Evolutionary conservation across 2,888 invertebrate species (phyloP), one percentile per base, ranked within the genome.

Genomic region (Euplagia quadripunctaria): DNA sequence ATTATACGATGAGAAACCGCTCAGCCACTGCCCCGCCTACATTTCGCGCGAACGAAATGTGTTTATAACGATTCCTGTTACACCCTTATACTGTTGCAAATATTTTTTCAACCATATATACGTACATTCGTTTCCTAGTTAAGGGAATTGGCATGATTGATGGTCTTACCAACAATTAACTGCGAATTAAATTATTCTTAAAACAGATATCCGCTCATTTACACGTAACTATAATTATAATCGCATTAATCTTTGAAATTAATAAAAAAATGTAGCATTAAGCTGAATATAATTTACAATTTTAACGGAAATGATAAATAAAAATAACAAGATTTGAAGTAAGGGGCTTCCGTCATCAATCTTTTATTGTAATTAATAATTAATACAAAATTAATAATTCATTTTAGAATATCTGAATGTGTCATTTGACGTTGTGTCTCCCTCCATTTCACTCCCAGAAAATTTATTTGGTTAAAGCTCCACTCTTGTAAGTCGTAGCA

Each of bases 341-440:
- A 89, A 87, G 81, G 84, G 76, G 88, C 89, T 94, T 95, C 95
- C 95, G 94, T 94, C 89, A 94, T 94, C 89, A 92, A 95, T 94
- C 93, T 91, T 46, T 31, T 31, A 31, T 31, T 31, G 31, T 31
- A 31, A 31, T 31, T 31, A 31, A 31, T 31, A 31, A 31, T 31
- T 31, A 31, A 31, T 31, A 31, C 2, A 31, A 31, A 31, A 31
- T 31, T 31, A 31, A 31, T 31, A 31, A 31, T 31, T 31, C 1
- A 31, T 31, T 31, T 31, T 31, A 31, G 1, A 31, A 31, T 31
- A 31, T 31, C 31, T 31, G 31, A 31, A 31, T 31, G 43, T 46
- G 43, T 46, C 43, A 46, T 46, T 46, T 31, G 31, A 31, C 31
- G 2, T 2, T 31, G 31, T 31, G 31, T 31, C 31, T 31, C 31